Base-by-base conservation (phyloP, 2,888 invertebrate genomes). In the Platypus cylindrus region DNA sequence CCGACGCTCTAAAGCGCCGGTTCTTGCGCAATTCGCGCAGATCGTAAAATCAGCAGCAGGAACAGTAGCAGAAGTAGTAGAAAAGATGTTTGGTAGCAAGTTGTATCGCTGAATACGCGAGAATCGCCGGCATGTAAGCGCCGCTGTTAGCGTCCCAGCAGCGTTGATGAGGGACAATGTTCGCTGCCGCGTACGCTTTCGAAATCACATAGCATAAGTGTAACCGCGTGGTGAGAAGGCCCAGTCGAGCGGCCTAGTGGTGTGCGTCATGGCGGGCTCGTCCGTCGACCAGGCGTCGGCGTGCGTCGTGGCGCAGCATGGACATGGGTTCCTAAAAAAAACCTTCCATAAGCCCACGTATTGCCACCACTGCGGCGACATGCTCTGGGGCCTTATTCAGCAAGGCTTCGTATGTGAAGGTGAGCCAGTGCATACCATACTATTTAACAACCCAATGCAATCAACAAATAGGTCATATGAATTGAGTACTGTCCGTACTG, bases 401-500 rank as follows among this genome's bases (percentile, higher is more conserved):
- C 95, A 95, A 73, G 98, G 97, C 70, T 94, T 87, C 75, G 89
- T 91, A 66, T 98, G 98, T 77, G 97, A 97, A 87, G 94, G 97
- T 97, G 70, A 69, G 71, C 34, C 29, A 20, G 27, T 25, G 28
- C 30, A 28, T n/a, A n/a, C n/a, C n/a, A n/a, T n/a, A n/a, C n/a
- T n/a, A n/a, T n/a, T n/a, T n/a, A n/a, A n/a, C n/a, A 34, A 5
- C n/a, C 22, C 16, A 7, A 4, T 11, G 17, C 22, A 8, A 7
- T 17, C 22, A 23, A 20, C 32, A 38, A 38, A 35, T 38, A 38
- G 38, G 38, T 38, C 38, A 38, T 30, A n/a, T n/a, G n/a, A n/a
- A n/a, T n/a, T n/a, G n/a, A n/a, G n/a, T n/a, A n/a, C n/a, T n/a
- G n/a, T n/a, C n/a, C n/a, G n/a, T n/a, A n/a, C n/a, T n/a, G n/a